Evolutionary conservation across 1,140 invertebrate genomes (phyloP).

Genomic region (Phymorhynchus buccinoides): DNA sequence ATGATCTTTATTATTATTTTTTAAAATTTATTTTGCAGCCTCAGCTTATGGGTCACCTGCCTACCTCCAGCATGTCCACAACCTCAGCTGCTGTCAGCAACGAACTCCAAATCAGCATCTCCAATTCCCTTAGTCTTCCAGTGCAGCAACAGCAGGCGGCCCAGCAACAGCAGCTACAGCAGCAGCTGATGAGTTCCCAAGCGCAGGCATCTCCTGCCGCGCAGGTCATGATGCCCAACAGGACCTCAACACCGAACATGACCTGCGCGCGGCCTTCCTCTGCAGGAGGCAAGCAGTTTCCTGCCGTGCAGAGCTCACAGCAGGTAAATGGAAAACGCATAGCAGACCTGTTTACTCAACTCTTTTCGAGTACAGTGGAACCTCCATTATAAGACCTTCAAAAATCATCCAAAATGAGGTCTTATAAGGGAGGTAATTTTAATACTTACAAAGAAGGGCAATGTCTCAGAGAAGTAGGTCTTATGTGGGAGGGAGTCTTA

Average conservation of each 20-base stretch:
- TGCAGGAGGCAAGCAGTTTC: slow-evolving; percentile 28
- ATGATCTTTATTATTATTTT: too few relatives aligned
- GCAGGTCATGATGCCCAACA: slow-evolving; percentile 33
- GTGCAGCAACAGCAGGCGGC: slow-evolving; percentile 40
- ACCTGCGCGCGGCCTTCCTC: slow-evolving; percentile 14
- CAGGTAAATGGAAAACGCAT: slow-evolving; percentile 34
- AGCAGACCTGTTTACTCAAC: too few relatives aligned
- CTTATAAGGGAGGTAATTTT: too few relatives aligned
- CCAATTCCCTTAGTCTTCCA: background rate
- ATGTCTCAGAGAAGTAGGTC: too few relatives aligned
- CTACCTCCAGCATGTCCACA: background rate
- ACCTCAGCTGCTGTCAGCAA: slow-evolving; percentile 21
- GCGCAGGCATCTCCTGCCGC: slow-evolving; percentile 22
- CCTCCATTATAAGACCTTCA: too few relatives aligned
- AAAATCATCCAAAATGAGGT: too few relatives aligned
- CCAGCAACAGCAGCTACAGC: slow-evolving; percentile 49
- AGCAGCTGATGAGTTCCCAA: slow-evolving; percentile 40
- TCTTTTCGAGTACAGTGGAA: too few relatives aligned
- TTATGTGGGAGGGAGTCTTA: too few relatives aligned
- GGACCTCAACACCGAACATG: slow-evolving; percentile 33
- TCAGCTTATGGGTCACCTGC: slow-evolving; percentile 1
- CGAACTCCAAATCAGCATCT: slow-evolving; percentile 51
- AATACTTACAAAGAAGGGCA: too few relatives aligned
- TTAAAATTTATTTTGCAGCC: background rate
- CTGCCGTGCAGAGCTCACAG: slow-evolving; percentile 19